Percentiles rank a stretch among this genome's conserved stretches.
phyloP scores from a whole-genome alignment of 1,140 invertebrate genomes.

The Aphelenchoides besseyi region DNA sequence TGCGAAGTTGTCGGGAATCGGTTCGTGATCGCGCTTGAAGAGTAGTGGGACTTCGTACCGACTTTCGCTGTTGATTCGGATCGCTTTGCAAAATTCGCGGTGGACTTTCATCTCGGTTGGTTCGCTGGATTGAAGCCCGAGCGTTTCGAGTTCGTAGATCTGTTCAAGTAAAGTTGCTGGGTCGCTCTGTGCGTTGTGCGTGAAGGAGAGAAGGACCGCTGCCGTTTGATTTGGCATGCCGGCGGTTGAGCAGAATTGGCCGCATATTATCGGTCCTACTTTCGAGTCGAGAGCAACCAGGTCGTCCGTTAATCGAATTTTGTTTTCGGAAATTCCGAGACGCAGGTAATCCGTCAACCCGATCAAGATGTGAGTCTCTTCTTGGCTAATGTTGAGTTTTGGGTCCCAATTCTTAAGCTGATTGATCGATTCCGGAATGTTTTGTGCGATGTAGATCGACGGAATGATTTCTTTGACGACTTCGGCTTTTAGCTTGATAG shows the following conservation, averaged over 20 bases:
- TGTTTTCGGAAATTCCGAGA: too few relatives aligned
- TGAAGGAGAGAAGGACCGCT: neutral
- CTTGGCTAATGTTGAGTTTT: too few relatives aligned
- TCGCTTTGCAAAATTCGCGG: constrained; percentile 11
- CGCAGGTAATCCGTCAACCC: too few relatives aligned
- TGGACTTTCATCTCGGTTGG: neutral
- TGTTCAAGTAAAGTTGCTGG: neutral
- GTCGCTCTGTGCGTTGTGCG: neutral
- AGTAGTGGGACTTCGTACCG: neutral
- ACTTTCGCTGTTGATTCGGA: neutral
- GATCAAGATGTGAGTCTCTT: too few relatives aligned
- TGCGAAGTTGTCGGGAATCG: neutral
- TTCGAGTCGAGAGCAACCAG: too few relatives aligned
- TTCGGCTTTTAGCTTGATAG: neutral
- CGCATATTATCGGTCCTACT: too few relatives aligned
- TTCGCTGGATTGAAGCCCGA: neutral
- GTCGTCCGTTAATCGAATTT: too few relatives aligned
- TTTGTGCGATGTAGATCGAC: neutral
- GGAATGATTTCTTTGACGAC: neutral
- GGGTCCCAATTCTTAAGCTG: neutral
- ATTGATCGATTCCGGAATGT: neutral
- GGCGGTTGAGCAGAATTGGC: too few relatives aligned
- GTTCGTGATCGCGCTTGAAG: neutral
- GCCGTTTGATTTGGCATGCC: neutral
- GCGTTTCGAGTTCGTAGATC: neutral